Percentiles rank a stretch among this genome's conserved stretches.
Conservation (phyloP, 2,797 vertebrate species). For the Malurus leucopterus region DNA sequence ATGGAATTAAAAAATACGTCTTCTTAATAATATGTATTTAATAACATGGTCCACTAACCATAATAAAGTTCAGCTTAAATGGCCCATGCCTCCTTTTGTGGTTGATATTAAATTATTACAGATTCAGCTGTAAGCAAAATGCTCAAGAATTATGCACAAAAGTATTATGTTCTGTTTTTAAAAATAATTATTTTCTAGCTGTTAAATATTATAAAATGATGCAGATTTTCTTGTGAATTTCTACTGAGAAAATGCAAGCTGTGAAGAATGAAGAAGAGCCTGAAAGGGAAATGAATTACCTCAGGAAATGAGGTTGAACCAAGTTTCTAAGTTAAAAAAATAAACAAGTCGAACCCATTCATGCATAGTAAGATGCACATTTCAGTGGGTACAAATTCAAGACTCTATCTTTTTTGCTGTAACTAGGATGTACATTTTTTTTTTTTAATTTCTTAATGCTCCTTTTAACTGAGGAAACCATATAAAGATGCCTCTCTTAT, state of each 20-base stretch:
- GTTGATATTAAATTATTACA: neutral
- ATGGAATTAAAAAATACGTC: neutral
- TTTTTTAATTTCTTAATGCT: neutral
- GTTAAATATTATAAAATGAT: neutral
- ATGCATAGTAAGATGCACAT: neutral
- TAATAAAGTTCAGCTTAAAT: slow-evolving; percentile 37
- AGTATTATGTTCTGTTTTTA: neutral
- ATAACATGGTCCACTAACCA: slow-evolving; percentile 22
- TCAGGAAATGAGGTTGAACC: neutral
- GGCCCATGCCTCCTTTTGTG: neutral
- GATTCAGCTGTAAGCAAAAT: slow-evolving; percentile 6
- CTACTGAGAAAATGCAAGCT: neutral
- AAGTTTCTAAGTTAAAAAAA: neutral
- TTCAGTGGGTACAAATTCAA: neutral
- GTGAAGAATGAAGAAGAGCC: neutral
- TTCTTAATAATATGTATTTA: slow-evolving; percentile 24
- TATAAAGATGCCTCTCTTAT: neutral
- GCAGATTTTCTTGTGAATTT: neutral
- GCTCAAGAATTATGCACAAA: neutral
- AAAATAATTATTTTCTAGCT: neutral
- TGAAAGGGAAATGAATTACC: neutral
- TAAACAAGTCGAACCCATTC: neutral
- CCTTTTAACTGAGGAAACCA: neutral
- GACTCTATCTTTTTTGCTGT: neutral
- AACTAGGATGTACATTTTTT: neutral